Percentiles rank a stretch among this genome's conserved stretches.
phyloP scores from a whole-genome alignment of 2,888 invertebrate genomes.

The Seira sanloemensis region DNA sequence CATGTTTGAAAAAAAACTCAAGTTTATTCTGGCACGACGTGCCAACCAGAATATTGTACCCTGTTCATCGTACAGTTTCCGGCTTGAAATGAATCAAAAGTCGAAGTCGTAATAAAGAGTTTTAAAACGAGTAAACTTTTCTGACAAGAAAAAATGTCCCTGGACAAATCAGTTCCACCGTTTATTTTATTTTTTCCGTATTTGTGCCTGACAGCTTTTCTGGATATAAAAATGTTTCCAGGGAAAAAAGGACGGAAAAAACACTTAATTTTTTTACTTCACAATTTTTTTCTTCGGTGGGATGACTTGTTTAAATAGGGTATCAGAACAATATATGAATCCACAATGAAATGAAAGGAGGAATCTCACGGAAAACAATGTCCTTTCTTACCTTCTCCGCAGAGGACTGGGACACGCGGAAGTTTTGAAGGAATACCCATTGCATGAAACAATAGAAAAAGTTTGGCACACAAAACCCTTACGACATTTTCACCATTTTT shows the following conservation, averaged over 20 bases:
- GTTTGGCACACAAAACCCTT: neutral
- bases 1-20: neutral
- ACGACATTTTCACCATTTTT: neutral
- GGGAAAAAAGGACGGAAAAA: too few relatives aligned
- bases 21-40: neutral
- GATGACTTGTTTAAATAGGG: constrained; percentile 7
- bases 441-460: constrained; percentile 11
- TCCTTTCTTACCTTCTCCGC: neutral
- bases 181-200: neutral
- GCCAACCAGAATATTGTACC: neutral
- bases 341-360: neutral
- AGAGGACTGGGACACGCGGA: neutral
- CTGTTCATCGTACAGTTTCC: constrained; percentile 4
- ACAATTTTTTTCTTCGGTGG: neutral
- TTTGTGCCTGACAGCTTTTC: neutral
- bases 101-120: neutral
- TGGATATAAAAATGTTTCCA: neutral
- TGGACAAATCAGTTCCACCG: constrained; percentile 4
- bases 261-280: too few relatives aligned
- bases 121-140: constrained; percentile 3
- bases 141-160: constrained; percentile 16
- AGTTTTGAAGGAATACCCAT: neutral
- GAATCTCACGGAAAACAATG: neutral
- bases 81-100: constrained; percentile 14
- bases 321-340: neutral